These are phyloP conservation scores for Urocyon cinereoargenteus DNA, from an alignment of 2,797 vertebrate genomes.

Conservation along the genomic window DNA sequence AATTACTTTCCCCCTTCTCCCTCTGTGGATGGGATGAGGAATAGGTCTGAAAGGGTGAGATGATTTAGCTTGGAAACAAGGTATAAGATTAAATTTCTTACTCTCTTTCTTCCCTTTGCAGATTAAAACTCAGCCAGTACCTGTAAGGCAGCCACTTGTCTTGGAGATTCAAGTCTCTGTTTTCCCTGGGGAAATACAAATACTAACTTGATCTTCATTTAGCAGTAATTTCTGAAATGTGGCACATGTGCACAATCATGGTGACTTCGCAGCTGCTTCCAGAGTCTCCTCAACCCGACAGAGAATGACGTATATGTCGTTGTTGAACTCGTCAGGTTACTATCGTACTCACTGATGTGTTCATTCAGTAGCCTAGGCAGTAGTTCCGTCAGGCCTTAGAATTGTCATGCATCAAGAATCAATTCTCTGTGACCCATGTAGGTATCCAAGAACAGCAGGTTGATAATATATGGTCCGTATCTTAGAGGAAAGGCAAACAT, in stretches of 20 bases:
- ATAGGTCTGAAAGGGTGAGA: slow-evolving; percentile 7
- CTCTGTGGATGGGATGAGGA: slow-evolving; percentile 13
- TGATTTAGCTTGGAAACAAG: slow-evolving; percentile 32
- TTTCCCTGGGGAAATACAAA: slow-evolving; percentile 70
- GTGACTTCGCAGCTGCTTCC: slow-evolving; percentile 40
- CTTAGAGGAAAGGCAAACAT: neutral
- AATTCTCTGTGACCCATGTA: neutral
- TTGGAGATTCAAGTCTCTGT: slow-evolving; percentile 66
- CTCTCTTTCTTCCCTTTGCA: slow-evolving; percentile 51
- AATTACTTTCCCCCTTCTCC: slow-evolving; percentile 25
- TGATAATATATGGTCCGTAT: neutral
- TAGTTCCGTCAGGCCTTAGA: neutral
- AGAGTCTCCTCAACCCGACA: neutral
- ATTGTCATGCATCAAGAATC: slow-evolving; percentile 28
- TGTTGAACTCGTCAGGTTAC: neutral
- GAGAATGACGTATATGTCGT: neutral
- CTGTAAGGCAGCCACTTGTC: slow-evolving; percentile 62
- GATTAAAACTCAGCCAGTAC: slow-evolving; percentile 68
- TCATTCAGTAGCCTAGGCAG: neutral
- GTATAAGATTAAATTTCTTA: slow-evolving; percentile 59
- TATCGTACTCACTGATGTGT: neutral
- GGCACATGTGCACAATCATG: slow-evolving; percentile 30
- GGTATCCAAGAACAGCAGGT: neutral
- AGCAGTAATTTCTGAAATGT: slow-evolving; percentile 62
- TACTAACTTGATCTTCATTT: slow-evolving; percentile 76